A percentile compares a stretch with the other conserved stretches of the same genome.
These are phyloP conservation scores for Pollenia angustigena DNA, from an alignment of 2,888 invertebrate genomes.

Conservation along the genomic window DNA sequence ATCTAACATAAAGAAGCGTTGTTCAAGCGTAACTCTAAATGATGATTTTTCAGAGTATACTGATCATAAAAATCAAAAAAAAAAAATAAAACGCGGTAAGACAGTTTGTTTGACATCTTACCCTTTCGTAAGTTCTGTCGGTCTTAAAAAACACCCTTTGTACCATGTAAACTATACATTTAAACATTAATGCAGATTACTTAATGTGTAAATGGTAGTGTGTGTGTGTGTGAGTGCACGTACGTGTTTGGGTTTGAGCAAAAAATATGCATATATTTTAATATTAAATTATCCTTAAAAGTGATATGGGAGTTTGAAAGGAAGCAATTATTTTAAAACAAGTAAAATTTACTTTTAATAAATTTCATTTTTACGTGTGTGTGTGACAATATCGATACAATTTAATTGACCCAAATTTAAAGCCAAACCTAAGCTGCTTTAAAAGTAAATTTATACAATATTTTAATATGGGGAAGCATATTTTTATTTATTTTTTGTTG, in stretches of 20 bases:
- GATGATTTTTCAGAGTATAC: too few species aligned
- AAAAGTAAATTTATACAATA: constrained; percentile 22
- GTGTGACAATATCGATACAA: constrained; percentile 72
- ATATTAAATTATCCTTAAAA: constrained; percentile 63
- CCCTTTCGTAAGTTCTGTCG: too few species aligned
- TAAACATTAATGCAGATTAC: constrained; percentile 18
- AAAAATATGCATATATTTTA: constrained; percentile 32
- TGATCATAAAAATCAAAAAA: too few species aligned
- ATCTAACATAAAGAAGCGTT: too few species aligned
- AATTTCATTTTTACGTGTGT: background rate
- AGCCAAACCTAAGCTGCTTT: constrained; percentile 41
- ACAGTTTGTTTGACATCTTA: too few species aligned
- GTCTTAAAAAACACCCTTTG: too few species aligned
- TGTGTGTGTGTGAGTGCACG: background rate
- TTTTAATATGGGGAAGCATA: background rate
- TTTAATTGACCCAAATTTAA: constrained; percentile 79
- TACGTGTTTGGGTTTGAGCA: background rate
- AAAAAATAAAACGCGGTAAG: too few species aligned
- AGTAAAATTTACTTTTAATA: background rate
- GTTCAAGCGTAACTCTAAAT: too few species aligned
- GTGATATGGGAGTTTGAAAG: constrained; percentile 10
- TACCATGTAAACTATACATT: background rate
- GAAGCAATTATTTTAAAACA: constrained; percentile 22
- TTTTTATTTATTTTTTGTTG: background rate
- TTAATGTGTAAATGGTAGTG: background rate